Evolutionary conservation across 2,113 vertebrate genomes (phyloP).

Genomic region (Sphyrna mokarran): DNA sequence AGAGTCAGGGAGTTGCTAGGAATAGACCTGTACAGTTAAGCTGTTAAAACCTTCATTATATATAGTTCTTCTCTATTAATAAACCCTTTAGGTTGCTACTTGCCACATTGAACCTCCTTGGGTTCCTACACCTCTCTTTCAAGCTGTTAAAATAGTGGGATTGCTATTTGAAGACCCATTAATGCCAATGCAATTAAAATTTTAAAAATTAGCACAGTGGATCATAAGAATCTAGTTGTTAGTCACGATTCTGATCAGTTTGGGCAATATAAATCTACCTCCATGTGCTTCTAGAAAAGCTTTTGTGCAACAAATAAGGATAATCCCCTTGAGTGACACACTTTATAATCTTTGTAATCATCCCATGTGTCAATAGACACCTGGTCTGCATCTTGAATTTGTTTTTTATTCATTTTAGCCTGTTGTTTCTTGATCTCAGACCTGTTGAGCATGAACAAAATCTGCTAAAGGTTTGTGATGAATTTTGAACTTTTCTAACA

Average conservation of each 20-base stretch:
- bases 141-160: not conserved
- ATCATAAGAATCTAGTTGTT: not conserved
- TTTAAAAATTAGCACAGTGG: not conserved
- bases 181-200: not conserved
- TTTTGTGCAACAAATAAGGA: not conserved
- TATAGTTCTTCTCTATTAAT: too few relatives aligned
- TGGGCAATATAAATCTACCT: not conserved
- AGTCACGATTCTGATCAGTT: not conserved
- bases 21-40: too few relatives aligned
- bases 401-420: too few relatives aligned
- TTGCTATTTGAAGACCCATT: not conserved
- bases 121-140: not conserved
- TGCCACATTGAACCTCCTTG: too few relatives aligned
- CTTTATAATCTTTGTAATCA: not conserved
- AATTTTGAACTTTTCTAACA: not conserved
- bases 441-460: too few relatives aligned
- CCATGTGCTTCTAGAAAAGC: not conserved
- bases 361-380: not conserved
- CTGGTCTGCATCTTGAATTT: not conserved
- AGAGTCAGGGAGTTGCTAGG: too few relatives aligned
- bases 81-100: too few relatives aligned
- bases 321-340: not conserved
- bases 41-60: too few relatives aligned
- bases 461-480: not conserved
- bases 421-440: too few relatives aligned